Base-by-base conservation (phyloP, 2,888 invertebrate species). In the Cataglyphis livida region DNA sequence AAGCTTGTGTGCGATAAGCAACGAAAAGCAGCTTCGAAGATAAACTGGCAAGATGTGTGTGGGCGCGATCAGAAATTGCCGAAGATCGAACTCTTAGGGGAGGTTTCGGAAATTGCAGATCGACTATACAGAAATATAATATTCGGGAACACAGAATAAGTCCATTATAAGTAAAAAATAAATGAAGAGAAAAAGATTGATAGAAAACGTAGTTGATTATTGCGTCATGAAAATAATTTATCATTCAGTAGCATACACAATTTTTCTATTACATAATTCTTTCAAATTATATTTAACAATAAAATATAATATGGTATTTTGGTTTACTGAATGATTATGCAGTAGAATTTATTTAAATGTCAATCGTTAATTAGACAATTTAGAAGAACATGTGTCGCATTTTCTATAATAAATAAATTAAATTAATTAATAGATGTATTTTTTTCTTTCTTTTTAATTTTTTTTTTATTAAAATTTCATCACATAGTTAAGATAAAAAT, bases 1-100 rank as follows among this genome's bases (percentile, higher is more conserved):
- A 7, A n/a, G n/a, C 48, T 38, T 38, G 76, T 57, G n/a, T 21
- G 32, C 48, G 66, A 82, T 79, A 79, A 78, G 75, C 79, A 64
- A 38, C 44, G 68, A 61, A 28, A 35, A 61, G 70, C 41, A 61
- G 70, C 41, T 59, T 61, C 38, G 25, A 28, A 35, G 59, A 9
- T 64, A 82, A 70, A 76, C 7, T 65, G 41, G 41, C 7, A 64
- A 62, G 61, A 35, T 57, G n/a, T 21, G 44, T 35, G n/a, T 28
- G 32, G 41, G 44, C 28, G 25, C 38, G 32, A 41, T 51, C 48
- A 44, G 25, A 59, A 51, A 62, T 28, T 51, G 9, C 51, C 44
- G 64, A 65, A 68, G 59, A 4, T 71, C 57, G 54, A 71, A 57
- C 75, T 81, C 75, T 81, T 70, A 65, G 44, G 25, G 35, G 44